Percentiles rank a stretch among this genome's conserved stretches.
These are phyloP conservation scores for Oenanthe oenanthe DNA, from an alignment of 2,113 vertebrate genomes.

Conservation along the genomic window DNA sequence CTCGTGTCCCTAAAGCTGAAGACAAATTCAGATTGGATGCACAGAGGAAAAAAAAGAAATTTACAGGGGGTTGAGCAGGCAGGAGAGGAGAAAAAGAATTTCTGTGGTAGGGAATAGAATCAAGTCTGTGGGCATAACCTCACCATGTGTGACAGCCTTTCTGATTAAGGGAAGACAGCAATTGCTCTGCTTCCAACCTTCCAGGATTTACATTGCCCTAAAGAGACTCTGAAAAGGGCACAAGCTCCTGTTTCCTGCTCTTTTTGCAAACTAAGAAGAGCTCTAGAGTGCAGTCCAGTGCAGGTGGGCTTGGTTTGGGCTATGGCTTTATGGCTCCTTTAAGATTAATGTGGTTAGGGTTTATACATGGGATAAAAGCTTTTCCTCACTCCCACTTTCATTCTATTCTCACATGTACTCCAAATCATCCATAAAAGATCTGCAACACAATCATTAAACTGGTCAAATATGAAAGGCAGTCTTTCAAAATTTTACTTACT, in stretches of 20 bases:
- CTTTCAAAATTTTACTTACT: background rate
- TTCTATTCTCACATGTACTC: background rate
- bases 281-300: background rate
- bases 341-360: background rate
- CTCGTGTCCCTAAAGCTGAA: background rate
- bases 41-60: background rate
- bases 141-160: background rate
- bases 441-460: background rate
- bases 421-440: constrained; percentile 36
- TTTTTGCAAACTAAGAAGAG: background rate
- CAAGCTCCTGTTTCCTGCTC: background rate
- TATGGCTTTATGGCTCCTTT: background rate
- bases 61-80: accelerated
- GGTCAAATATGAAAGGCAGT: constrained; percentile 12
- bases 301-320: background rate
- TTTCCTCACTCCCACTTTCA: background rate
- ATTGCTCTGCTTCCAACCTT: background rate
- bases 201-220: background rate
- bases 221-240: background rate
- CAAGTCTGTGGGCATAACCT: accelerated
- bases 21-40: background rate
- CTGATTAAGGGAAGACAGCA: background rate
- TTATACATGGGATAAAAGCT: background rate
- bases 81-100: background rate
- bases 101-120: background rate